Conservation (phyloP, 2,113 vertebrate genomes). For the Alces alces region DNA sequence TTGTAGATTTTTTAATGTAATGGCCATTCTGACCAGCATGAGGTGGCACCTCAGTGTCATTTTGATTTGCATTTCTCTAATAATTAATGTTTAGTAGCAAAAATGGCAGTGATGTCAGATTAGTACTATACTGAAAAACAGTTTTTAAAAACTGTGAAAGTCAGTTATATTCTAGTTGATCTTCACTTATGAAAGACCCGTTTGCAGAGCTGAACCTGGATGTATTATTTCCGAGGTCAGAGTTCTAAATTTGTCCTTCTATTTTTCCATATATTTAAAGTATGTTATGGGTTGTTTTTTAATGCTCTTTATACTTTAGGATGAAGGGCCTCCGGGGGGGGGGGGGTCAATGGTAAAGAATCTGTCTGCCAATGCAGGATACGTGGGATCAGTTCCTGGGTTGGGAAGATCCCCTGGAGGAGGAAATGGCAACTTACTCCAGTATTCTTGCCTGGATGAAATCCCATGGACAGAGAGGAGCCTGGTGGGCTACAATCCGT, state of each 20-base stretch:
- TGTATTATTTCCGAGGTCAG: neutral
- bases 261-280: conserved; percentile 19
- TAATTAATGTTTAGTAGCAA: neutral
- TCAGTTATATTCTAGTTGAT: conserved; percentile 37
- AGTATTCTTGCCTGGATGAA: neutral
- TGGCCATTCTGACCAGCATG: neutral
- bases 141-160: conserved; percentile 41
- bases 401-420: neutral
- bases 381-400: neutral
- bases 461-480: neutral
- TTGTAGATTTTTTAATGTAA: neutral
- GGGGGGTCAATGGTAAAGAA: neutral
- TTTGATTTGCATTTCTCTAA: neutral
- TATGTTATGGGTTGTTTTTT: neutral
- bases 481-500: neutral
- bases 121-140: conserved; percentile 14
- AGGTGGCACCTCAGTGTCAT: neutral
- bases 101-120: conserved; percentile 5
- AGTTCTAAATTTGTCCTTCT: conserved; percentile 32
- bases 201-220: conserved; percentile 17
- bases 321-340: neutral
- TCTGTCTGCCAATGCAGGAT: too few relatives aligned
- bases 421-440: neutral
- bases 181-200: conserved; percentile 36
- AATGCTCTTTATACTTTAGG: conserved; percentile 12